Evolutionary conservation across 1,140 invertebrate genomes (phyloP).

Genomic region (Propsilocerus akamusi): DNA sequence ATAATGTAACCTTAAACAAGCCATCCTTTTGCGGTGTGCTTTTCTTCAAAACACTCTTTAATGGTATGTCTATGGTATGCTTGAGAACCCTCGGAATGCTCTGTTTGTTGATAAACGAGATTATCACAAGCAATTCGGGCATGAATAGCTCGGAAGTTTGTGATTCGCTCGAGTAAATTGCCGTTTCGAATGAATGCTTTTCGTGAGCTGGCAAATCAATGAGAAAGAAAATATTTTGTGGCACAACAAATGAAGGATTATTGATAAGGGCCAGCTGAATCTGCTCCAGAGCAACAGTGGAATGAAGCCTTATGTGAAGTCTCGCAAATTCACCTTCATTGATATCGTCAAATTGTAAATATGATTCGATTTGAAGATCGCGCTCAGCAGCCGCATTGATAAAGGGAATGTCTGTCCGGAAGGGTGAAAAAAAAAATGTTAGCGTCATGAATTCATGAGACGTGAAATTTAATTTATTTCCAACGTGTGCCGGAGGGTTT

Average conservation of each 20-base stretch:
- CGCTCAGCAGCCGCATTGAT: constrained; percentile 8
- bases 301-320: constrained; percentile 12
- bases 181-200: constrained; percentile 11
- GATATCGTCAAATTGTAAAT: constrained; percentile 14
- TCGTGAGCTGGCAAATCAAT: constrained; percentile 13
- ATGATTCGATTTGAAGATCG: constrained; percentile 16
- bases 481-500: too few relatives aligned
- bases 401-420: constrained; percentile 13
- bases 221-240: constrained; percentile 14
- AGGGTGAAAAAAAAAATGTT: background rate
- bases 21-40: constrained; percentile 18
- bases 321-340: constrained; percentile 16
- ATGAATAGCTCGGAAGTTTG: constrained; percentile 14
- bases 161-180: constrained; percentile 16
- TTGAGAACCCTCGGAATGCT: constrained; percentile 18
- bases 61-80: constrained; percentile 14
- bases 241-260: constrained; percentile 14
- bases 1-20: constrained; percentile 19
- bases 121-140: constrained; percentile 13
- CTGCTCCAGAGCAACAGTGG: constrained; percentile 14
- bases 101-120: constrained; percentile 16
- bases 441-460: too few relatives aligned
- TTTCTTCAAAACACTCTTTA: constrained; percentile 18
- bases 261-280: constrained; percentile 15
- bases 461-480: too few relatives aligned